Base-by-base conservation (phyloP, 2,113 vertebrate genomes). In the Brienomyrus brachyistius region DNA sequence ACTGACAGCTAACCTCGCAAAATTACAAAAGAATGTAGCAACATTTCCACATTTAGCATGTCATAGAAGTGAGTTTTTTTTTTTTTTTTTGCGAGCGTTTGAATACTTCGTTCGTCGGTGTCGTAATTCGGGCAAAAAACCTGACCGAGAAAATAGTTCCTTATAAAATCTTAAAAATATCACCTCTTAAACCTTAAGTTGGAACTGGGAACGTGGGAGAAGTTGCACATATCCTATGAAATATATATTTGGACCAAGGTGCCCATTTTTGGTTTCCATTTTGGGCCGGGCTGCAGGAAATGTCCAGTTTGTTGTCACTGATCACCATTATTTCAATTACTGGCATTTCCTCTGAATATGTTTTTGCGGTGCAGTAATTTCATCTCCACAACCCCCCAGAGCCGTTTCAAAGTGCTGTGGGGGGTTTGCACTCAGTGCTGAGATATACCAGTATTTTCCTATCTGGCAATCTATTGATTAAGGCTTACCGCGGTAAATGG, bases 381-480 rank as follows among this genome's bases (percentile, higher is more conserved):
- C 35, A 40, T 8, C 45, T 23, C 19, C 82, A 9, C 21, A 45
- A 84, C 17, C 45, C 31, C 13, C 48, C 11, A 19, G 50, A 9
- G 15, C 51, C 27, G 1, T 56, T 54, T 52, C n/a, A 5, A 87
- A 54, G 19, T 48, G 19, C n/a, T 70, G 8, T 15, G 77, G 40
- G 43, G 35, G 80, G 17, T 7, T 23, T 47, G 40, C 45, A 48
- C 45, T 84, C 45, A 48, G 15, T 40, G 35, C 17, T 40, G 88
- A 90, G 87, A 91, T 90, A 92, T 70, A 85, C 89, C 83, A 91
- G 84, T 86, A 90, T 92, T 90, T 90, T 91, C 91, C 93, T 93
- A 94, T 91, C 90, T 91, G 62, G 84, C 91, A 66, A 84, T 91
- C 70, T 93, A 93, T 94, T 90, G 92, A 93, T 93, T 91, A 23